These are phyloP conservation scores for Petrolisthes cinctipes DNA, from an alignment of 2,888 invertebrate genomes.

Conservation along the genomic window DNA sequence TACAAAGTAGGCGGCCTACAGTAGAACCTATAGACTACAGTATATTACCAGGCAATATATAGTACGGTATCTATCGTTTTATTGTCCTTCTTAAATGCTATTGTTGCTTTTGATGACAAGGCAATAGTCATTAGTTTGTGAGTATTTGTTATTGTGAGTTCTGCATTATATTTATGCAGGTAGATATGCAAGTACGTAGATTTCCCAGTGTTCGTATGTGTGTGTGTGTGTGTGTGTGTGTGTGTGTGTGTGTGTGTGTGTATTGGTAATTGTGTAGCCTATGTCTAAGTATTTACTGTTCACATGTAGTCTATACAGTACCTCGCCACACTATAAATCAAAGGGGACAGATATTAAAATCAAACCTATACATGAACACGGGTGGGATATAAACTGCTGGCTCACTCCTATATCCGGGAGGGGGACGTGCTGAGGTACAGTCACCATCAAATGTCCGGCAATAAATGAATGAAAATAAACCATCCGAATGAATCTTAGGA, in stretches of 20 bases:
- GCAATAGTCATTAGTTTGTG: neutral
- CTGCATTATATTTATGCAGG: neutral
- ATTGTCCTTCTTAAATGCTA: neutral
- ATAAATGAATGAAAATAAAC: too few species aligned
- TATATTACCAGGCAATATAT: neutral
- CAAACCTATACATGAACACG: too few species aligned
- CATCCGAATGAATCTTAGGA: too few species aligned
- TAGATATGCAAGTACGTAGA: neutral
- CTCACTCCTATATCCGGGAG: too few species aligned
- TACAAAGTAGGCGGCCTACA: neutral
- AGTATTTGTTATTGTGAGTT: neutral
- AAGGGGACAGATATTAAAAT: too few species aligned
- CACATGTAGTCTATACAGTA: too few species aligned
- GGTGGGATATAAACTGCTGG: too few species aligned
- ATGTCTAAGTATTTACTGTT: neutral
- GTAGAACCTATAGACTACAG: neutral
- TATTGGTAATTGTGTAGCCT: neutral
- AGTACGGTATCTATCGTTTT: neutral
- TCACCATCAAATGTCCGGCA: too few species aligned
- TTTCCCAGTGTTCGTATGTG: neutral
- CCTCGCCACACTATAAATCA: too few species aligned
- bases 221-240: conserved; percentile 26
- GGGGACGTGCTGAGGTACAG: too few species aligned
- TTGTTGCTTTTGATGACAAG: neutral
- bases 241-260: conserved; percentile 21